Conservation (phyloP, 2,797 vertebrate species). For the Prunella strophiata region DNA sequence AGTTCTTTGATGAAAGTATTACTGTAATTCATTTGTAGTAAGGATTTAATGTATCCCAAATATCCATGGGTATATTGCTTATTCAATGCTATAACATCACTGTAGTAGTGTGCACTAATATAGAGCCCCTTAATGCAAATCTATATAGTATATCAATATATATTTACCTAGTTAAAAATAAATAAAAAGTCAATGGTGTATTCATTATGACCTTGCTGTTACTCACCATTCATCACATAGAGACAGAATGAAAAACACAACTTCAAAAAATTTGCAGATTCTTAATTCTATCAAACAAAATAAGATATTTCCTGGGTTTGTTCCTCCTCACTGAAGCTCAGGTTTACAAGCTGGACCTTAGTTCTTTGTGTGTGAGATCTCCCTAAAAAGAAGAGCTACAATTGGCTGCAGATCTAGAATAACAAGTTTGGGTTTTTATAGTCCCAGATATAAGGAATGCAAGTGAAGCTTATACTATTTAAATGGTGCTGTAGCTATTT, state of each 20-base stretch:
- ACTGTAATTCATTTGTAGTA: not conserved
- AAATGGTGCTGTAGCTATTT: not conserved
- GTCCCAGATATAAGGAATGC: not conserved
- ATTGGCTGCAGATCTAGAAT: not conserved
- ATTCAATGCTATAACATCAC: not conserved
- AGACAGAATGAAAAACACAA: not conserved
- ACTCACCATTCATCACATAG: not conserved
- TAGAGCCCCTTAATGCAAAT: not conserved
- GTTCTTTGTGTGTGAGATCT: not conserved
- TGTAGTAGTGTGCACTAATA: not conserved
- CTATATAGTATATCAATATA: not conserved
- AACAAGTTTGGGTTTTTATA: not conserved
- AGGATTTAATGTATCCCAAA: not conserved
- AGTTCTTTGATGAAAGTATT: not conserved
- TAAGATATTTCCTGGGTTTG: accelerated
- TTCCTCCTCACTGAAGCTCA: not conserved
- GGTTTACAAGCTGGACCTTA: not conserved
- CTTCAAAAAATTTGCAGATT: not conserved
- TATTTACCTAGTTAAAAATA: not conserved
- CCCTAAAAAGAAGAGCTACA: not conserved
- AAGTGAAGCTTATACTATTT: not conserved
- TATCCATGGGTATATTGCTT: not conserved
- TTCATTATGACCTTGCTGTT: not conserved
- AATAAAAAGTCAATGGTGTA: not conserved
- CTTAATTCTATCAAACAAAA: not conserved